phyloP scores from a whole-genome alignment of 2,888 invertebrate species.

The Tiliacea citrago region DNA sequence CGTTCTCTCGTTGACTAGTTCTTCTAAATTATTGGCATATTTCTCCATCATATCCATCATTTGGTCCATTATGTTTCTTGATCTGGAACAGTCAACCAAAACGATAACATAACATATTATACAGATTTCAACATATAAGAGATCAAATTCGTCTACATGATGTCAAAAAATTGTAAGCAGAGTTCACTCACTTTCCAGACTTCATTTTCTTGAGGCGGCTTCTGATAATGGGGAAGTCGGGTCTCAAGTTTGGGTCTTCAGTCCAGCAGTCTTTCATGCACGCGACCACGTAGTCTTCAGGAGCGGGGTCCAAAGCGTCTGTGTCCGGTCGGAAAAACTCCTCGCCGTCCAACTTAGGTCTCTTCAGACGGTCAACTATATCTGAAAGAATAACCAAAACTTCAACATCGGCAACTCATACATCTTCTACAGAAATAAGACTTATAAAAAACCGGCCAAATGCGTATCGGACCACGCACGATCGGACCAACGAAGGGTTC shows the following conservation, averaged over 20 bases:
- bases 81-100: conserved; percentile 86
- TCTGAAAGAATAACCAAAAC: conserved; percentile 86
- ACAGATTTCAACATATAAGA: background rate
- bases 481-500: too few species aligned
- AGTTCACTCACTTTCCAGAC: conserved; percentile 94
- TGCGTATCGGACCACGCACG: too few species aligned
- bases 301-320: conserved; percentile 92
- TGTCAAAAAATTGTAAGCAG: background rate
- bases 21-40: conserved; percentile 98
- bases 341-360: conserved; percentile 92
- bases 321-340: conserved; percentile 95
- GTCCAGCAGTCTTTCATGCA: conserved; percentile 97
- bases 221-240: conserved; percentile 96
- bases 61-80: conserved; percentile 98
- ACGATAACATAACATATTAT: background rate
- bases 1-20: conserved; percentile 97
- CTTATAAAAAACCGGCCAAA: background rate
- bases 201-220: conserved; percentile 96
- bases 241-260: conserved; percentile 95
- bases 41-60: conserved; percentile 99
- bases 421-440: background rate
- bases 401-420: background rate
- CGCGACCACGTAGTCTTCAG: conserved; percentile 94
- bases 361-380: conserved; percentile 96
- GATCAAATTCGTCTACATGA: conserved; percentile 8